phyloP scores from a whole-genome alignment of 2,888 invertebrate genomes.

The Eupithecia subumbrata region DNA sequence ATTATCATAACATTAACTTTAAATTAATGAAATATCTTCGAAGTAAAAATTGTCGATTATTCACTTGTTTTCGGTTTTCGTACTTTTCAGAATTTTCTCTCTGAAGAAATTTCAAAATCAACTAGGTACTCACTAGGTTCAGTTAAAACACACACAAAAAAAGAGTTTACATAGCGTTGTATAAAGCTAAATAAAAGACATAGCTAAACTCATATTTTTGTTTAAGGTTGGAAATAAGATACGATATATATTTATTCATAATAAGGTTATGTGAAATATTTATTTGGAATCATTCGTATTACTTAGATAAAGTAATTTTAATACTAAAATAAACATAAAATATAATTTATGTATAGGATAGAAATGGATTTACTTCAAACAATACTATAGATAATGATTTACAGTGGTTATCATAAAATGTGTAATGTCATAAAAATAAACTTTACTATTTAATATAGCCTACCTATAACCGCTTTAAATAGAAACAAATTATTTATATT shows the following conservation, averaged over 20 bases:
- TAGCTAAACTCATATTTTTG: background rate
- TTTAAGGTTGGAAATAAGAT: background rate
- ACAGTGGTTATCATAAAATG: background rate
- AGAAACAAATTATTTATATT: background rate
- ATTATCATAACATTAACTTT: background rate
- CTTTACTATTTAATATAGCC: background rate
- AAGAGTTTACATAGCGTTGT: background rate
- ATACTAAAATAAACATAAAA: background rate
- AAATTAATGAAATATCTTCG: background rate
- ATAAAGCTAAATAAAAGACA: background rate
- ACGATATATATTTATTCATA: background rate
- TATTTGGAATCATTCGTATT: conserved; percentile 10
- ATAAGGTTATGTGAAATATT: background rate
- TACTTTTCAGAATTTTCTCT: background rate
- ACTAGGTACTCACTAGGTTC: no score
- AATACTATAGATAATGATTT: background rate
- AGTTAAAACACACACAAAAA: background rate
- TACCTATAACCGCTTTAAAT: background rate
- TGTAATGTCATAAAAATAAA: background rate
- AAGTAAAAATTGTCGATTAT: background rate
- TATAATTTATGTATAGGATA: background rate
- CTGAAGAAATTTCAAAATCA: background rate
- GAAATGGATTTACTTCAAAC: background rate
- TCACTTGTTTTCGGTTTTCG: background rate
- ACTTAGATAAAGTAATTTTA: background rate